Conservation (phyloP, 2,888 invertebrate species). For the Drosophila fulvimacula region DNA sequence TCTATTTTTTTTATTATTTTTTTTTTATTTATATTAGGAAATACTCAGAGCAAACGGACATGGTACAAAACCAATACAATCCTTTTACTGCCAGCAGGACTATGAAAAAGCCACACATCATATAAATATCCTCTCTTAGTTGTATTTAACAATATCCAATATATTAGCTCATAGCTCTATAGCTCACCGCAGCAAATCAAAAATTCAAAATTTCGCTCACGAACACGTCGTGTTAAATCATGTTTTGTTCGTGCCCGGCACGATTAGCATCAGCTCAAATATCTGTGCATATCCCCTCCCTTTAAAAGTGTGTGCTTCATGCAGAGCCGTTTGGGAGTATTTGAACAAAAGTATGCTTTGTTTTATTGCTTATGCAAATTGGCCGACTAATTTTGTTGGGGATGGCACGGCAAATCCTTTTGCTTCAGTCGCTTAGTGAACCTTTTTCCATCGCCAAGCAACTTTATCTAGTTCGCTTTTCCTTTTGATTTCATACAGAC, state of each 20-base stretch:
- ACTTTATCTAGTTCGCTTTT: constrained; percentile 60
- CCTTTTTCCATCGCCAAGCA: constrained; percentile 46
- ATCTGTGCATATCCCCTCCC: constrained; percentile 4
- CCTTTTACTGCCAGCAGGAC: not conserved
- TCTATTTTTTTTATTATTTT: too few species aligned
- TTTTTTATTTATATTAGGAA: too few species aligned
- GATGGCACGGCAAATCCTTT: constrained; percentile 58
- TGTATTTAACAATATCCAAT: not conserved
- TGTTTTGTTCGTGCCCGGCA: not conserved
- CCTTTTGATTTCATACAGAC: constrained; percentile 46
- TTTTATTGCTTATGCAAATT: constrained; percentile 70
- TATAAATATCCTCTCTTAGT: not conserved
- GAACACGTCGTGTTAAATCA: constrained; percentile 4
- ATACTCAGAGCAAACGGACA: too few species aligned
- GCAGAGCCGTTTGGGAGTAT: constrained; percentile 15
- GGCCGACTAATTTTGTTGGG: constrained; percentile 58
- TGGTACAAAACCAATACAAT: not conserved
- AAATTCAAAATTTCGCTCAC: constrained; percentile 2
- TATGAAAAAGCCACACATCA: not conserved
- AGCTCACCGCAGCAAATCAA: not conserved
- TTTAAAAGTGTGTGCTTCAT: constrained; percentile 1
- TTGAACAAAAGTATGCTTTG: constrained; percentile 40
- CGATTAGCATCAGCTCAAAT: constrained; percentile 14
- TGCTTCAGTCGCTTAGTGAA: constrained; percentile 47
- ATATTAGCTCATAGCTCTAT: not conserved